phyloP scores from a whole-genome alignment of 2,113 vertebrate genomes.

The Chascanopsetta lugubris region DNA sequence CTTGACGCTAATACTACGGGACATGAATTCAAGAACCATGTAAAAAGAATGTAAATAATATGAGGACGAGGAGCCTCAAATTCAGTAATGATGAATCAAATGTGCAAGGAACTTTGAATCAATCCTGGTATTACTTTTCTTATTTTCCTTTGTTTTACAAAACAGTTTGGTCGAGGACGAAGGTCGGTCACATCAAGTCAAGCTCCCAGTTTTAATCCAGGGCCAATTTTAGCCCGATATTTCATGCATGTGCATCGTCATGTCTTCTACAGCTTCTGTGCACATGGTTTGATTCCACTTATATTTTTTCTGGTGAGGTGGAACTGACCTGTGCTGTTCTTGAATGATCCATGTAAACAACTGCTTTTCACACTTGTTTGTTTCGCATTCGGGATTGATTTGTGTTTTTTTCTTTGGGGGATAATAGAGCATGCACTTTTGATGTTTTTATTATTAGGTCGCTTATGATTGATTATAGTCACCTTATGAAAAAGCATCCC shows the following conservation, averaged over 20 bases:
- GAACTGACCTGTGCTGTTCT: constrained; percentile 33
- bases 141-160: constrained; percentile 3
- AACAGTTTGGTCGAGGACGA: neutral
- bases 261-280: constrained; percentile 8
- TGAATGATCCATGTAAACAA: constrained; percentile 36
- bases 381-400: constrained; percentile 9
- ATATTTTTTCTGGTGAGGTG: constrained; percentile 10
- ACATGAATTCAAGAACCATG: constrained; percentile 17
- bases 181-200: neutral
- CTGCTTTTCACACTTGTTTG: constrained; percentile 21
- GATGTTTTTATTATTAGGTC: constrained; percentile 12
- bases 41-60: constrained; percentile 52
- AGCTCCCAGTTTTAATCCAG: constrained; percentile 4
- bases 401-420: constrained; percentile 4
- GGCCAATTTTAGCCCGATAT: neutral
- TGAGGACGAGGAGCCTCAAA: neutral
- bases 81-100: neutral
- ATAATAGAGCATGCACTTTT: constrained; percentile 43
- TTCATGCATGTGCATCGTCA: constrained; percentile 7
- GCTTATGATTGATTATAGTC: constrained; percentile 1
- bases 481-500: constrained; percentile 4
- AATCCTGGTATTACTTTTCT: constrained; percentile 4
- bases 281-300: too few relatives aligned
- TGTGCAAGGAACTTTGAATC: neutral
- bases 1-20: neutral